Conservation (phyloP, 2,113 vertebrate genomes). For the Calcarius ornatus region DNA sequence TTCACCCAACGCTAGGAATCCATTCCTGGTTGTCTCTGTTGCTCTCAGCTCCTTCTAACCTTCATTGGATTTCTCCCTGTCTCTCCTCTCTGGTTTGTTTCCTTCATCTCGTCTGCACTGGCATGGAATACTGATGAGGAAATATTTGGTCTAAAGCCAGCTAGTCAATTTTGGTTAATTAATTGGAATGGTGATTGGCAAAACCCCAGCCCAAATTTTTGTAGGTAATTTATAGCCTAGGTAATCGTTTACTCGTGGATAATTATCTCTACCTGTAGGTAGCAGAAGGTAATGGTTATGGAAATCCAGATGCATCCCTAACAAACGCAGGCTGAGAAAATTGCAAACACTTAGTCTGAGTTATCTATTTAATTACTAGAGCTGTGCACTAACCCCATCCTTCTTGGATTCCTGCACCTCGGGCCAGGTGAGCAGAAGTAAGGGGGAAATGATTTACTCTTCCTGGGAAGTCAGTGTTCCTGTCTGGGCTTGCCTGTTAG, state of each 20-base stretch:
- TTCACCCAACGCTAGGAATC: background rate
- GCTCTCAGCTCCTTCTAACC: background rate
- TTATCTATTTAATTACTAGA: conserved; percentile 52
- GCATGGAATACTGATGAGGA: conserved; percentile 58
- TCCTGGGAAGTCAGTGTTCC: background rate
- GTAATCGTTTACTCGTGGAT: conserved; percentile 60
- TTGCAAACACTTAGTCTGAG: conserved; percentile 31
- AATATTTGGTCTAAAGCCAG: conserved; percentile 62
- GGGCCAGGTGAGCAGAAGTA: background rate
- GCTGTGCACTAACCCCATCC: background rate
- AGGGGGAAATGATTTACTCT: background rate
- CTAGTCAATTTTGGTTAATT: conserved; percentile 68
- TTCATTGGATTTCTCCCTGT: background rate
- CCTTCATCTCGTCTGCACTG: background rate
- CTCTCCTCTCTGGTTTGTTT: conserved; percentile 17
- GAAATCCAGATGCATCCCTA: conserved; percentile 40
- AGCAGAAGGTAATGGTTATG: conserved; percentile 57
- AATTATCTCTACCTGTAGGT: conserved; percentile 66
- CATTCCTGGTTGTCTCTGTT: background rate
- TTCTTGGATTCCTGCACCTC: background rate
- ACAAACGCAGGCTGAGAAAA: background rate
- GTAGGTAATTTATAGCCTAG: conserved; percentile 67
- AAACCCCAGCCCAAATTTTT: conserved; percentile 70
- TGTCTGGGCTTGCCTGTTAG: background rate
- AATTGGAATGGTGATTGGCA: conserved; percentile 70